These are phyloP conservation scores for Paguma larvata DNA, from an alignment of 2,797 vertebrate genomes.

Conservation along the genomic window DNA sequence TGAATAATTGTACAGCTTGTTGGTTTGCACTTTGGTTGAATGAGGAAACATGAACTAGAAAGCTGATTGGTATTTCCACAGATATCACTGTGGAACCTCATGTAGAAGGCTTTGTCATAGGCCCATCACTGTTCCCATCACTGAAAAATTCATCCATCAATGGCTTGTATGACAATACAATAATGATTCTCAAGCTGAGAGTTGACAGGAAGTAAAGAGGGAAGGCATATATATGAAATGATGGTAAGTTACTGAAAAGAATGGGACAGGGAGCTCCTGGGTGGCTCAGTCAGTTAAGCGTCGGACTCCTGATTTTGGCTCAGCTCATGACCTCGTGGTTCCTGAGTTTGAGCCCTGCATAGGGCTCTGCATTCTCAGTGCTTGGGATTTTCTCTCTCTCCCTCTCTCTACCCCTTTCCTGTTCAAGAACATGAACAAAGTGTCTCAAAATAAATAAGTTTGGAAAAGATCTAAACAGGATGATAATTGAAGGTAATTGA, in stretches of 20 bases:
- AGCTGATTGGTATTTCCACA: background rate
- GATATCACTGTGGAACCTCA: background rate
- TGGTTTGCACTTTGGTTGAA: background rate
- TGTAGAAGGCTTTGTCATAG: background rate
- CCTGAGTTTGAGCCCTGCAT: too few relatives aligned
- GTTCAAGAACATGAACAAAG: too few relatives aligned
- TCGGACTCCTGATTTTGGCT: too few relatives aligned
- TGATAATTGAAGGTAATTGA: background rate
- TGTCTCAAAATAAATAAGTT: too few relatives aligned
- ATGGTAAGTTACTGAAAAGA: background rate
- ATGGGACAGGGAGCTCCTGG: too few relatives aligned
- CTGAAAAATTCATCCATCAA: background rate
- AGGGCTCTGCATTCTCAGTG: too few relatives aligned
- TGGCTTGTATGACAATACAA: background rate
- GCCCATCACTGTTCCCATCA: background rate
- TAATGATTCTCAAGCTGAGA: background rate
- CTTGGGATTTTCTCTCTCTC: too few relatives aligned
- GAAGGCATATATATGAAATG: background rate
- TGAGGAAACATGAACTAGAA: background rate
- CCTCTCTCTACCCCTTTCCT: too few relatives aligned
- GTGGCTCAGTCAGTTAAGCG: too few relatives aligned
- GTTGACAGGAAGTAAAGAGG: background rate
- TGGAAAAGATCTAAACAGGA: background rate
- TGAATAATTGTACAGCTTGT: background rate
- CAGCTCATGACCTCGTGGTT: too few relatives aligned